Percentiles rank a stretch among this genome's conserved stretches.
Conservation (phyloP, 2,888 invertebrate genomes). For the Watsonalla cultraria region DNA sequence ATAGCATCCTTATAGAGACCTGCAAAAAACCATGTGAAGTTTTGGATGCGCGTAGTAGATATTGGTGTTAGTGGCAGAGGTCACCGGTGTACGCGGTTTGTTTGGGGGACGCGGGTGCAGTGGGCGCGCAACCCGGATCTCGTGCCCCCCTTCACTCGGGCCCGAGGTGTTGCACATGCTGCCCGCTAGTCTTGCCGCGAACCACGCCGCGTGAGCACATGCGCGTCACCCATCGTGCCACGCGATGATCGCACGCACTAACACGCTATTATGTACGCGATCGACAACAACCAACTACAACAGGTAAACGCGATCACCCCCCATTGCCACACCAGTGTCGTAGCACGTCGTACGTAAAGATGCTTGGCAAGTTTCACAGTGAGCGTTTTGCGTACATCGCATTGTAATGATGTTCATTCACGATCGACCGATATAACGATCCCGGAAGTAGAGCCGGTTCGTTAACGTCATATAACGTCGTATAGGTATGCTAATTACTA, state of each 20-base stretch:
- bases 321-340: slow-evolving; percentile 23
- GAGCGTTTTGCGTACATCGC: slow-evolving; percentile 41
- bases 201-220: slow-evolving; percentile 55
- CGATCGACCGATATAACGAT: slow-evolving; percentile 61
- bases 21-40: slow-evolving; percentile 8
- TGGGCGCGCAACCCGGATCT: slow-evolving; percentile 77
- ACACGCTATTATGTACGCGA: slow-evolving; percentile 72
- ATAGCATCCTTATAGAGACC: too few relatives aligned
- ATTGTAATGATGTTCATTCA: slow-evolving; percentile 67
- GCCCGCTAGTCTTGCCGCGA: slow-evolving; percentile 60
- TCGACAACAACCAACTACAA: slow-evolving; percentile 56
- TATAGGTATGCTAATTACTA: slow-evolving; percentile 67
- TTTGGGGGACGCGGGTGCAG: slow-evolving; percentile 70
- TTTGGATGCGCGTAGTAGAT: slow-evolving; percentile 39
- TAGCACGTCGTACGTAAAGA: slow-evolving; percentile 29
- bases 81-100: slow-evolving; percentile 45
- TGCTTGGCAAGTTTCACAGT: slow-evolving; percentile 39
- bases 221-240: slow-evolving; percentile 51
- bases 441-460: slow-evolving; percentile 76
- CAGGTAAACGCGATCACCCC: slow-evolving; percentile 63
- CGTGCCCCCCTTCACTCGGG: slow-evolving; percentile 74
- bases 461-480: slow-evolving; percentile 48
- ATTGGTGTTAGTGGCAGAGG: slow-evolving; percentile 52
- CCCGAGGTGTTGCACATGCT: slow-evolving; percentile 51
- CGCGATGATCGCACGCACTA: slow-evolving; percentile 50